Evolutionary conservation across 1,140 invertebrate genomes (phyloP).

Genomic region (Archivesica marissinica): DNA sequence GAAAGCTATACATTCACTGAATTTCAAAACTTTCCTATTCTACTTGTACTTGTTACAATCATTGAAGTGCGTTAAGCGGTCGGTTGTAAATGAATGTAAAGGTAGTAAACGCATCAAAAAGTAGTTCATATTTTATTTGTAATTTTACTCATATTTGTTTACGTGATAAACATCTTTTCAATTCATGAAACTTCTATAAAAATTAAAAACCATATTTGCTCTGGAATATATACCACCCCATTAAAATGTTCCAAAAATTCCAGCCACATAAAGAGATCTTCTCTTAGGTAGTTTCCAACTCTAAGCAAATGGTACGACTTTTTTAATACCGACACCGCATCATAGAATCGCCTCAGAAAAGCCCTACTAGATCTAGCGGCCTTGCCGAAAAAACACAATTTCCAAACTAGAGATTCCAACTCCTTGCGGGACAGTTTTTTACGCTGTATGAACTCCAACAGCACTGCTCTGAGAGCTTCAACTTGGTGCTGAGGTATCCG

Average conservation of each 20-base stretch:
- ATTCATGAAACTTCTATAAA: too few species aligned
- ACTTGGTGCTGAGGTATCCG: not conserved
- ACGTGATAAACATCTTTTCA: too few species aligned
- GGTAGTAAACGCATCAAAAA: too few species aligned
- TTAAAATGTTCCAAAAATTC: not conserved
- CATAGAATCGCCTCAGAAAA: not conserved
- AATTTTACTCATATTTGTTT: too few species aligned
- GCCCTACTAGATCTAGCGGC: not conserved
- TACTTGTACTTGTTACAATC: too few species aligned
- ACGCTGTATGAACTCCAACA: not conserved
- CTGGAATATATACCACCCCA: conserved; percentile 7
- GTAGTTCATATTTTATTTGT: too few species aligned
- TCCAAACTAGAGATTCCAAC: not conserved
- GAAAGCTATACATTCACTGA: too few species aligned
- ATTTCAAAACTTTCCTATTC: too few species aligned
- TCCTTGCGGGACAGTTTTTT: not conserved
- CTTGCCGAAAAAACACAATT: not conserved
- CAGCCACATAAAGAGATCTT: not conserved
- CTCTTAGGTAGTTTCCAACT: not conserved
- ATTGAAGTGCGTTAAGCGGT: too few species aligned
- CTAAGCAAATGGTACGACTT: not conserved
- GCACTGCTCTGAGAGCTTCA: not conserved
- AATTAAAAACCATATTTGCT: conserved; percentile 10
- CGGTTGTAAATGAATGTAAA: too few species aligned
- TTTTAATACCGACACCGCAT: not conserved